Percentiles rank a stretch among this genome's conserved stretches.
Conservation (phyloP, 2,113 vertebrate species). For the Picathartes gymnocephalus region DNA sequence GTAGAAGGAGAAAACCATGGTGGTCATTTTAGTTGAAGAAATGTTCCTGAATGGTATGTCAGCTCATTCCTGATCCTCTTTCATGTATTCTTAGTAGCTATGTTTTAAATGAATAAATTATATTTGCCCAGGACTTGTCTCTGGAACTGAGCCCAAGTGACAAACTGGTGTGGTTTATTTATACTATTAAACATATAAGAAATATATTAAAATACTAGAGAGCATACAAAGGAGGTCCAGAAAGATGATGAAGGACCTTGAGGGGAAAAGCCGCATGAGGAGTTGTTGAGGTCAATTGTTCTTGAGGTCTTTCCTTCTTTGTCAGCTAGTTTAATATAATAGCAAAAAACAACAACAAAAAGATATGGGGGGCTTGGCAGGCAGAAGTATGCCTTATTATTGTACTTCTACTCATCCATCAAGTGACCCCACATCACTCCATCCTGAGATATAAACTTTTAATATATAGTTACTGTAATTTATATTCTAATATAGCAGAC, state of each 20-base stretch:
- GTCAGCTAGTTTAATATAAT: neutral
- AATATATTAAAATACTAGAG: neutral
- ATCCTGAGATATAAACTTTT: neutral
- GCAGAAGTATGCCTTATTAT: neutral
- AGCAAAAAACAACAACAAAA: neutral
- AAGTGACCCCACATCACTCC: neutral
- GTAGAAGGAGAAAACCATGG: neutral
- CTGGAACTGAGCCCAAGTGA: neutral
- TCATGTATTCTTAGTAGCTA: neutral
- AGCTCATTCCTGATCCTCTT: neutral
- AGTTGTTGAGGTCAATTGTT: neutral
- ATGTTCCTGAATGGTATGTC: neutral
- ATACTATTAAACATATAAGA: neutral
- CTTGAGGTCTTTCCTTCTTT: neutral
- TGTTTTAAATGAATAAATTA: neutral
- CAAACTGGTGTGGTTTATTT: neutral
- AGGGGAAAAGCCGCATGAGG: neutral
- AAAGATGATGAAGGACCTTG: neutral
- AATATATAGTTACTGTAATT: neutral
- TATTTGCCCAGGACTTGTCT: neutral
- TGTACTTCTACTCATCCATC: neutral
- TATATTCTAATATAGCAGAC: neutral
- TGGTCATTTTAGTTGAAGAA: neutral
- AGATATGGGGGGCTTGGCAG: neutral
- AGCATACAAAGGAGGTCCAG: neutral